These are phyloP conservation scores for Gila robusta DNA, from an alignment of 2,797 vertebrate genomes.

Conservation along the genomic window DNA sequence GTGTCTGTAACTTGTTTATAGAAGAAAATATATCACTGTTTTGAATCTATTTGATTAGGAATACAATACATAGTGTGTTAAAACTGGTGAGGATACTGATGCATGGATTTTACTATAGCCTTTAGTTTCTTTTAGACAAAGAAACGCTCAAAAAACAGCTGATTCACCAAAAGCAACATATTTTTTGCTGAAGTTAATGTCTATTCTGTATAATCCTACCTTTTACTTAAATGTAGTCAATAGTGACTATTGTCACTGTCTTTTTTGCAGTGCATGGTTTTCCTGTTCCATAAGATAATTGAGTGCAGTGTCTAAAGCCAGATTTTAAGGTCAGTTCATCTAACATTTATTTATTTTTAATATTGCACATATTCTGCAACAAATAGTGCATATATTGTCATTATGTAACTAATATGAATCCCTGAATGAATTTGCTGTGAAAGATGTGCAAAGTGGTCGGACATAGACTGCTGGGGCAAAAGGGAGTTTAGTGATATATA, in stretches of 20 bases:
- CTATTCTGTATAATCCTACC: neutral
- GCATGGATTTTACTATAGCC: slow-evolving; percentile 35
- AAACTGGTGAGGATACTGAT: slow-evolving; percentile 29
- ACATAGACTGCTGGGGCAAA: neutral
- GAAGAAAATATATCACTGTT: neutral
- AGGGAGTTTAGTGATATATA: neutral
- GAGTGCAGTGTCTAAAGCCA: neutral
- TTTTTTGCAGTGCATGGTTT: neutral
- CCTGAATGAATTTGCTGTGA: neutral
- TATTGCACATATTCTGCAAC: neutral
- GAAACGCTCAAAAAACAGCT: neutral
- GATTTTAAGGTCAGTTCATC: neutral
- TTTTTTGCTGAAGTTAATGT: slow-evolving; percentile 13
- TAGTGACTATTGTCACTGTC: neutral
- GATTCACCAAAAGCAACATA: slow-evolving; percentile 19
- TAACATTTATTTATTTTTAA: neutral
- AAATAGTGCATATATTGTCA: neutral
- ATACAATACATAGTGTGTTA: neutral
- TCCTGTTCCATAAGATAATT: neutral
- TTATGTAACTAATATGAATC: neutral
- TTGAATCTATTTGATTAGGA: neutral
- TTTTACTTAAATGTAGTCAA: neutral
- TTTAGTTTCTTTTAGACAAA: slow-evolving; percentile 12
- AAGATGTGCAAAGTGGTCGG: neutral
- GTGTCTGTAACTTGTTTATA: slow-evolving; percentile 18